Evolutionary conservation across 2,888 invertebrate genomes (phyloP).

Genomic region (Octonoba sinensis): DNA sequence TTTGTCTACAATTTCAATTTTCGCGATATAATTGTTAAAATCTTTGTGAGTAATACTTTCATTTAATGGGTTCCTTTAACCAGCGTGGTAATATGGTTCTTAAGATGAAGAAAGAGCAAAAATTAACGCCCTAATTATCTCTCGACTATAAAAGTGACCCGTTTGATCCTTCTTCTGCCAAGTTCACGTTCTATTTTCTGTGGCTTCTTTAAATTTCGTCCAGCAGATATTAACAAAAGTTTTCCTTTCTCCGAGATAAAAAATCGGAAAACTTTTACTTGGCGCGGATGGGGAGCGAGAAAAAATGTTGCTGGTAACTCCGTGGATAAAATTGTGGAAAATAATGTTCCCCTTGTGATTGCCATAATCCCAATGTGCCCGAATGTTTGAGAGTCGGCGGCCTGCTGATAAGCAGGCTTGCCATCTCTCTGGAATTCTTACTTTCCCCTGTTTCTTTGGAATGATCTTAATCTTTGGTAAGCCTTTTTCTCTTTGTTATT

Average conservation of each 20-base stretch:
- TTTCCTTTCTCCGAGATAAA: constrained; percentile 15
- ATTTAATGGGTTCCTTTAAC: no score
- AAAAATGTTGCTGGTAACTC: constrained; percentile 14
- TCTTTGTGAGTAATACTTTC: no score
- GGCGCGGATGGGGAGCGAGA: constrained; percentile 4
- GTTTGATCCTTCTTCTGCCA: no score
- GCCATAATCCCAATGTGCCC: constrained; percentile 61
- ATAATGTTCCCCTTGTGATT: constrained; percentile 64
- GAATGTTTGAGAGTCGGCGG: constrained; percentile 58
- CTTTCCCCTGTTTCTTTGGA: constrained; percentile 33
- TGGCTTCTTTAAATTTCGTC: constrained; percentile 37
- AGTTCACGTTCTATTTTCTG: no score
- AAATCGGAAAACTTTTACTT: constrained; percentile 43
- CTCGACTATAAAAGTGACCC: no score
- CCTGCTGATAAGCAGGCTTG: constrained; percentile 57
- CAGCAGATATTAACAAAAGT: constrained; percentile 33
- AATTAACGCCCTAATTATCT: no score
- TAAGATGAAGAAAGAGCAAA: no score
- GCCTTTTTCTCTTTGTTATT: constrained; percentile 64
- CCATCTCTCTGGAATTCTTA: constrained; percentile 57
- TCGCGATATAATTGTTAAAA: no score
- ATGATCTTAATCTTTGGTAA: constrained; percentile 64
- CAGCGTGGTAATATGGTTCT: no score
- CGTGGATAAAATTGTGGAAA: constrained; percentile 61
- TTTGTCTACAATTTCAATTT: no score